Evolutionary conservation across 2,113 vertebrate genomes (phyloP), one percentile per base, ranked within the genome.

Genomic region (Kobus ellipsiprymnus): DNA sequence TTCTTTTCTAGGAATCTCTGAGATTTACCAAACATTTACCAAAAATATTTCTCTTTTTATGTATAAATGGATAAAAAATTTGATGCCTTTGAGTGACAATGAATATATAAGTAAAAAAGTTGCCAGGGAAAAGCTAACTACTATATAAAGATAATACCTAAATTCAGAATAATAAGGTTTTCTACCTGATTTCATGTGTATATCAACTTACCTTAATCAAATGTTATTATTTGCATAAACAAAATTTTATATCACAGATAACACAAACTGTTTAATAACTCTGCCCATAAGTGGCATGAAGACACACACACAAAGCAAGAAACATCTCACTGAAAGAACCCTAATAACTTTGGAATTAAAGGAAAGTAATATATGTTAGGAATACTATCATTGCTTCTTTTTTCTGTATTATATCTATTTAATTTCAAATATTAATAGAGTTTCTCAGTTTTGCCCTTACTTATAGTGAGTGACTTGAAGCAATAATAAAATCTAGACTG

Each of bases 271-370:
- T 83, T 91, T 93, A 87, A 50, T 83, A 85, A 88, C 6, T 3
- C 81, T 92, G 25, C 5, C 40, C 9, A 50, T 52, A 88, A 54
- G 7, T 44, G 81, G 7, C 14, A 74, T 36, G 67, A 87, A 95
- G 13, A 95, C 14, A 94, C 1, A 25, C 57, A 83, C 23, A 85
- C 33, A 94, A 59, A 33, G 89, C 52, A 89, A 91, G 30, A 92
- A 96, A 48, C 40, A 62, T 74, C 9, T 80, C 29, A 60, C 5
- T 90, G 30, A 92, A 95, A 93, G 44, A 96, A 90, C 15, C 5
- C 50, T 84, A 96, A 60, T 67, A 84, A 90, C 30, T 90, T 96
- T 57, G 88, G 16, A 46, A 92, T 97, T 23, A 52, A 85, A 95
- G 25, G 57, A 94, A 96, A 91, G 67, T n/a, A 89, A 55, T 62